Base-by-base conservation (phyloP, 53 echinoderm and acorn worm genomes). In the Pentamera pediparva region DNA sequence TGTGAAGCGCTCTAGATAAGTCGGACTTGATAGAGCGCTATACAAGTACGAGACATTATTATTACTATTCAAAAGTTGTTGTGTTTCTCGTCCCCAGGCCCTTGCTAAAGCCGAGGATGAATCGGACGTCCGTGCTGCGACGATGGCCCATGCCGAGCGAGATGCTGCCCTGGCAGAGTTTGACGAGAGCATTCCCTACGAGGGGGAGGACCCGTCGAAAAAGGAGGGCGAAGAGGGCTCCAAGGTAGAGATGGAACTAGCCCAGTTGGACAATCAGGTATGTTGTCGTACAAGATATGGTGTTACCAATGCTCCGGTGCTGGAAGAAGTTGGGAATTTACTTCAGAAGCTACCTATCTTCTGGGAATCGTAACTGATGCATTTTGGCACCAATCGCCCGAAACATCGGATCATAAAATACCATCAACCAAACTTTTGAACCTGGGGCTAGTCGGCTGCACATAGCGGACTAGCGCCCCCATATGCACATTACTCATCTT, bases 171-270 rank as follows among this genome's bases (percentile, higher is more conserved):
- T 95, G 70, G 96, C 91, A 11, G 96, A 95, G 75, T 95, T 95
- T 86, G 96, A 95, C 40, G 96, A 95, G 75, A 83, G 78, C 70
- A 95, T 95, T 54, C 95, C 96, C 19, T 90, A 87, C n/a, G 96
- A 95, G 71, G 95, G 96, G 31, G 84, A 92, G 73, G 92, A 92
- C 30, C n/a, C n/a, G n/a, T n/a, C n/a, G n/a, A 80, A 70, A 53
- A 88, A 85, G 33, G 61, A 62, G 37, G 89, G 78, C 40, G 92
- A 92, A 3, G 92, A 92, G 37, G 45, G 82, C 4, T 95, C 96
- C 39, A 88, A 85, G 48, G 75, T 95, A 3, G 95, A 95, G 65
- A 82, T 87, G 49, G 96, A 95, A 70, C 56, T 95, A 58, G 90
- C 96, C 17, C 96, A 91, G 70, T 86, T 95, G 9, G 80, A 91